Base-by-base conservation (phyloP, 2,113 vertebrate species). In the Chionis minor region DNA sequence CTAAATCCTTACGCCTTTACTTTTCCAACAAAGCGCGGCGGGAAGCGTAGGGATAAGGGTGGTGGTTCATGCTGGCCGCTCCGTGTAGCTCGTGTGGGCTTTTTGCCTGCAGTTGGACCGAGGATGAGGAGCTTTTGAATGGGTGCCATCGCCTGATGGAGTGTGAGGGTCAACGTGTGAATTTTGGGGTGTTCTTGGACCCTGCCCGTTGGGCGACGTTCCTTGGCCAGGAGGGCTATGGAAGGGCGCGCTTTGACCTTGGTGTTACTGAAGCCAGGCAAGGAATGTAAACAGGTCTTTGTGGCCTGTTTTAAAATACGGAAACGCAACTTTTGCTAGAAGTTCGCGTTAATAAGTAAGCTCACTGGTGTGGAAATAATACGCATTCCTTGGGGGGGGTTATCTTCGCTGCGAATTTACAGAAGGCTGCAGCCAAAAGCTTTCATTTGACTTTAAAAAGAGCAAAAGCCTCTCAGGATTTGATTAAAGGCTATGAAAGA, bases 271-370 rank as follows among this genome's bases (percentile, higher is more conserved):
- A 70, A 71, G 80, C 71, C 70, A 56, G 44, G 20, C 26, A 23
- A 32, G 71, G 89, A 97, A 95, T 63, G 92, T 72, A 73, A 95
- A 91, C 71, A 52, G n/a, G 28, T 38, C 66, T 85, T 59, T 79
- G 84, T 55, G 70, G 52, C 52, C 61, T 0, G 4, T n/a, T 94
- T 87, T 84, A 42, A 92, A 93, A 90, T 82, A 94, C 4, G 12
- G 91, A 95, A 93, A 30, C 52, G 10, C 32, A 65, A 52, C 80
- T 87, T 91, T 59, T 79, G 56, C 66, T 86, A 16, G 78, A 89
- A 89, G 86, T 82, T 86, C 4, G 0, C 0, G 71, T 95, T 97
- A 97, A 97, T 97, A 66, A 96, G 96, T 97, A 97, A 95, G 49
- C 92, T 92, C 32, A 4, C 74, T 20, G 27, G 55, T 86, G 87